Percentiles rank a stretch among this genome's conserved stretches.
Conservation (phyloP, 92 coral and sea anemone genomes). For the Epizoanthus scotinus region DNA sequence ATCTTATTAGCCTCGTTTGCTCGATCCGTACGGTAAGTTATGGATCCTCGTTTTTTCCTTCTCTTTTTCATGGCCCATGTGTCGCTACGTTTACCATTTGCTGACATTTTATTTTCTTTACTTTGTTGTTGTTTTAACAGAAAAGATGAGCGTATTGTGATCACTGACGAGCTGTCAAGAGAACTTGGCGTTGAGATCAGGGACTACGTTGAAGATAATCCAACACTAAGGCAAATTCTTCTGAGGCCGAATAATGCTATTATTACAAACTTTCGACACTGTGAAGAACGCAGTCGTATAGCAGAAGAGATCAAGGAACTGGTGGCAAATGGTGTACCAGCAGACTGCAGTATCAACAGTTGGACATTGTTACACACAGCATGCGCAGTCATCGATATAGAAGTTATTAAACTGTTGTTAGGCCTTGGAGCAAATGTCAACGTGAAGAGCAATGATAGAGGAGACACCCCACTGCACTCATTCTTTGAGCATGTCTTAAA, state of each 20-base stretch:
- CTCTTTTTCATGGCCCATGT: too few species aligned
- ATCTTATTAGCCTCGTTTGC: too few species aligned
- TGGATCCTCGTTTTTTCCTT: too few species aligned
- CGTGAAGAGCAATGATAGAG: background rate
- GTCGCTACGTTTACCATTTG: too few species aligned
- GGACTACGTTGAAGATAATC: background rate
- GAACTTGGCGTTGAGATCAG: constrained; percentile 3
- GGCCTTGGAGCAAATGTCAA: background rate
- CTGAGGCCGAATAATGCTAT: too few species aligned
- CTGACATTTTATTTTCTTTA: background rate
- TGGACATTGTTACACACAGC: background rate
- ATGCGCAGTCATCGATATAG: background rate
- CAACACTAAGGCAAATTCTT: background rate
- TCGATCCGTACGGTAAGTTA: too few species aligned
- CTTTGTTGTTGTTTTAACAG: background rate
- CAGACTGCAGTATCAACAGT: background rate
- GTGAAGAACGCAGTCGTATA: background rate
- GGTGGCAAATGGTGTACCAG: background rate
- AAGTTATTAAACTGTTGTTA: background rate
- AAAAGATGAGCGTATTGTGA: background rate
- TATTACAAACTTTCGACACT: too few species aligned
- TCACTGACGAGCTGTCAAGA: background rate
- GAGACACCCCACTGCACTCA: background rate
- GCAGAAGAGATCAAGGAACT: background rate
- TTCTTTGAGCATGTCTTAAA: background rate